Percentiles rank a stretch among this genome's conserved stretches.
Conservation (phyloP, 1,140 invertebrate genomes). For the Aradophagus sp. region DNA sequence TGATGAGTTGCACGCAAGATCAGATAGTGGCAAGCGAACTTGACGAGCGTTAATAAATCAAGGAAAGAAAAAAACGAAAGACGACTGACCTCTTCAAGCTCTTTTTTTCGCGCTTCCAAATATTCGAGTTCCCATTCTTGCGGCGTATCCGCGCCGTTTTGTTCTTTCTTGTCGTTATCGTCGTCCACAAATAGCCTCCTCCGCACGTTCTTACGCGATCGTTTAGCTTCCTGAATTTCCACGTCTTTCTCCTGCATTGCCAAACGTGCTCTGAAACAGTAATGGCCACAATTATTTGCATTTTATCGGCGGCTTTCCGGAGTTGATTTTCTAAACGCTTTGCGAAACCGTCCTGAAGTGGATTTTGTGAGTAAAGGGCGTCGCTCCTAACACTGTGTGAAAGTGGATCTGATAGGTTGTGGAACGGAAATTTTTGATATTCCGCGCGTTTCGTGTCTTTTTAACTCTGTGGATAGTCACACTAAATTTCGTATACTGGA, state of each 20-base stretch:
- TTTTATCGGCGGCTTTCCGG: constrained; percentile 24
- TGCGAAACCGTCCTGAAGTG: no score
- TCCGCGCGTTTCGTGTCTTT: no score
- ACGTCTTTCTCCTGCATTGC: constrained; percentile 66
- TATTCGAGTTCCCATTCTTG: constrained; percentile 41
- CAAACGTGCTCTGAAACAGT: constrained; percentile 63
- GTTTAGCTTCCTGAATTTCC: constrained; percentile 58
- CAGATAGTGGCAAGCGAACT: no score
- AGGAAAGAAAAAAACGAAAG: background rate
- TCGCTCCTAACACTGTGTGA: no score
- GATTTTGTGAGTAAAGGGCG: no score
- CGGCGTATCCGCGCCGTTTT: constrained; percentile 22
- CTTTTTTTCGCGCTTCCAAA: constrained; percentile 49
- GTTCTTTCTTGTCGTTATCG: constrained; percentile 45
- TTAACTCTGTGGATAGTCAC: no score
- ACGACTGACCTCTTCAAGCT: constrained; percentile 56
- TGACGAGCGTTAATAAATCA: no score
- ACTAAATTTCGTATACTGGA: no score
- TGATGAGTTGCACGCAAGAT: no score
- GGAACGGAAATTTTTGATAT: no score
- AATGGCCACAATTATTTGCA: constrained; percentile 25
- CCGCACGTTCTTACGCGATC: constrained; percentile 54
- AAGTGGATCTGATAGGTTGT: no score
- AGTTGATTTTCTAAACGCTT: constrained; percentile 10
- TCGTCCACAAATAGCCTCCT: constrained; percentile 64